phyloP scores from a whole-genome alignment of 2,888 invertebrate species.

The Ectemnius cavifrons region DNA sequence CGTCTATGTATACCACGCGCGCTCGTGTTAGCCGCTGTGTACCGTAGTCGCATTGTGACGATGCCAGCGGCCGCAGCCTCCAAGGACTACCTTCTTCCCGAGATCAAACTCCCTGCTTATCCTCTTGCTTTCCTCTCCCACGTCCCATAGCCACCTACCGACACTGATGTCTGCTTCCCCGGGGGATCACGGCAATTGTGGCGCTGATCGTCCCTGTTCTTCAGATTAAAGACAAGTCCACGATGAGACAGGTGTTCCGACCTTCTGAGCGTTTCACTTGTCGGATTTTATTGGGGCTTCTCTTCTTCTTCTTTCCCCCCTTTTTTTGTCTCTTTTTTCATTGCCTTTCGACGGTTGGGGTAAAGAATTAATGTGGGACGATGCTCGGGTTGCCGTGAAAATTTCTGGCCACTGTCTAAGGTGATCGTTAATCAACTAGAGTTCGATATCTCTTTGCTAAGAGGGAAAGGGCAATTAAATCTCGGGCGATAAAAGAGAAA shows the following conservation, averaged over 20 bases:
- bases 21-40: background rate
- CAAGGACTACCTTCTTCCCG: conserved; percentile 9
- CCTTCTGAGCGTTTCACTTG: background rate
- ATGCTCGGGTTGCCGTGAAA: background rate
- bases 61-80: background rate
- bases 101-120: background rate
- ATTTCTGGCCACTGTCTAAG: background rate
- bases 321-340: background rate
- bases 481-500: conserved; percentile 2
- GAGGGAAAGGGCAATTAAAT: conserved; percentile 4
- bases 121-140: background rate
- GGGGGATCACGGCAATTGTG: background rate
- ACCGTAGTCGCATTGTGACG: conserved; percentile 1
- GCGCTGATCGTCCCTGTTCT: background rate
- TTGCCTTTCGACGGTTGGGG: background rate
- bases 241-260: no score
- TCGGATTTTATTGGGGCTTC: background rate
- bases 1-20: conserved; percentile 15
- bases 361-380: background rate
- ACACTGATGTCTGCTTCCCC: background rate
- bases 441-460: background rate
- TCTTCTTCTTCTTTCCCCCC: background rate
- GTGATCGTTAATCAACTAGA: background rate
- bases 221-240: no score
- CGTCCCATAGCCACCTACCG: background rate